Evolutionary conservation across 2,888 invertebrate genomes (phyloP).

Genomic region (Aplocera efformata): DNA sequence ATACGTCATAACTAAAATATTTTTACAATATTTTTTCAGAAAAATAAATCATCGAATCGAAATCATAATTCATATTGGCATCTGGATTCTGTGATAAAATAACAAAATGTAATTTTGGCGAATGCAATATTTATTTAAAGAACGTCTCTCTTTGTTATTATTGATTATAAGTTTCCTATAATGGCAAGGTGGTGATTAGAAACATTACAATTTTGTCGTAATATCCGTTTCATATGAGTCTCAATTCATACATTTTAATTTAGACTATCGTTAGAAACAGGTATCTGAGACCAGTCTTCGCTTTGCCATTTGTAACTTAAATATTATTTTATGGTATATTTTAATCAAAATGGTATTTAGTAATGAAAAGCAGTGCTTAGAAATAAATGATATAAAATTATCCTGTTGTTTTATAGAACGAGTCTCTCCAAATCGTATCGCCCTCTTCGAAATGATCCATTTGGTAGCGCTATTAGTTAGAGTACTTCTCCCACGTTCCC

Average conservation of each 20-base stretch:
- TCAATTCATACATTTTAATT: no score
- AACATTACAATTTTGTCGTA: background rate
- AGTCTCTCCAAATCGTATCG: no score
- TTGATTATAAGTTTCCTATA: conserved; percentile 3
- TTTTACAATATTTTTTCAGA: background rate
- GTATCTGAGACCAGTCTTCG: conserved; percentile 19
- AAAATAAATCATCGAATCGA: conserved; percentile 9
- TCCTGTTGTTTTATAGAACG: conserved; percentile 26
- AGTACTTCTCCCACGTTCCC: no score
- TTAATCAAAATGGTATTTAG: conserved; percentile 59
- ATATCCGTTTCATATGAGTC: background rate
- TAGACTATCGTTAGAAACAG: background rate
- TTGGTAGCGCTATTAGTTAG: no score
- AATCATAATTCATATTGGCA: conserved; percentile 16
- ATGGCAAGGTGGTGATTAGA: conserved; percentile 17
- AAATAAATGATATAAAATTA: conserved; percentile 57
- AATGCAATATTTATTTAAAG: conserved; percentile 29
- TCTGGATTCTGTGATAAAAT: conserved; percentile 65
- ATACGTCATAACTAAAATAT: conserved; percentile 10
- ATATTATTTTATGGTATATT: conserved; percentile 51
- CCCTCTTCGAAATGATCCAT: no score
- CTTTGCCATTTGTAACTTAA: conserved; percentile 65
- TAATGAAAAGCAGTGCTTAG: conserved; percentile 70
- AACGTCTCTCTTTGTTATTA: conserved; percentile 9
- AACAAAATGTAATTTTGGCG: conserved; percentile 57